Evolutionary conservation across 2,888 invertebrate species (phyloP).

Genomic region (Panorpa germanica): DNA sequence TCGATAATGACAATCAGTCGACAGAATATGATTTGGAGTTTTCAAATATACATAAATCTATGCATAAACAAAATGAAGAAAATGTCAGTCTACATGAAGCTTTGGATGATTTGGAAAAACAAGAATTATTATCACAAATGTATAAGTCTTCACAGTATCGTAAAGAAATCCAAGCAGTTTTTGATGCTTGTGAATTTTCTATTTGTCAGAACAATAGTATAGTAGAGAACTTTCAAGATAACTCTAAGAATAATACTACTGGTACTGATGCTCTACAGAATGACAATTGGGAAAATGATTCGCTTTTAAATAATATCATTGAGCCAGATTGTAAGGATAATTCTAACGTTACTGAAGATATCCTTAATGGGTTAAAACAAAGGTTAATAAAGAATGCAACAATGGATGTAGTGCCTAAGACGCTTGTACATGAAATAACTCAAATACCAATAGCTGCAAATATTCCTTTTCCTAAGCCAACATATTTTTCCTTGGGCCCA

Average conservation of each 20-base stretch:
- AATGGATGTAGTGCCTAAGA: too few relatives aligned
- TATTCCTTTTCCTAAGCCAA: constrained; percentile 2
- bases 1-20: too few relatives aligned
- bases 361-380: too few relatives aligned
- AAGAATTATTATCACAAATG: constrained; percentile 15
- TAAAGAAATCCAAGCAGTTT: constrained; percentile 23
- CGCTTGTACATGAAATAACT: constrained; percentile 1
- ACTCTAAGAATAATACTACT: constrained; percentile 15
- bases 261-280: constrained; percentile 9
- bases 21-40: too few relatives aligned
- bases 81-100: constrained; percentile 12
- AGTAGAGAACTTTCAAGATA: constrained; percentile 19
- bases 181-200: constrained; percentile 31
- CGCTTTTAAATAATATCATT: constrained; percentile 26
- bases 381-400: too few relatives aligned
- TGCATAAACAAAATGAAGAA: constrained; percentile 5
- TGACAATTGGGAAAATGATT: constrained; percentile 14
- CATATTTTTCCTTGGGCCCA: too few relatives aligned
- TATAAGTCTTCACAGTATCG: constrained; percentile 19
- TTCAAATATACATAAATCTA: too few relatives aligned
- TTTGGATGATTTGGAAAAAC: constrained; percentile 16
- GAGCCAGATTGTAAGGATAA: too few relatives aligned
- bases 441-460: constrained; percentile 2
- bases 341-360: too few relatives aligned
- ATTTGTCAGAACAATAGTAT: too few relatives aligned